Percentiles rank a stretch among this genome's conserved stretches.
Evolutionary conservation across 2,797 vertebrate species (phyloP).

Genomic region (Acestrorhynchus altus): DNA sequence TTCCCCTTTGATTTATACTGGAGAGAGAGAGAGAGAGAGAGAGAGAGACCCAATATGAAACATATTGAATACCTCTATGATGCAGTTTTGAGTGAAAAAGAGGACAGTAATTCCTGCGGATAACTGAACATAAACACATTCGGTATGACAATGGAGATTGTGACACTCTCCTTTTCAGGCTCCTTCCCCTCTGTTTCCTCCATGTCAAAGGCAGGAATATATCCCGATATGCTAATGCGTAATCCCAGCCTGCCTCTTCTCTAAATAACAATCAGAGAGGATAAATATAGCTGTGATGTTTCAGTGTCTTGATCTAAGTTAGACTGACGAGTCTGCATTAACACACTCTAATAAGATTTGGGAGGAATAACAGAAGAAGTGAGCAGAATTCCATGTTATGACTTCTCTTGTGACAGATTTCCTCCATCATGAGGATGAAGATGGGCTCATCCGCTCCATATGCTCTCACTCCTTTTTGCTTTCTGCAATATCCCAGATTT

Average conservation of each 20-base stretch:
- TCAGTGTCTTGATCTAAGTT: conserved; percentile 31
- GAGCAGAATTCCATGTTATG: conserved; percentile 40
- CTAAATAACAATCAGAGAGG: conserved; percentile 38
- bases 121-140: neutral
- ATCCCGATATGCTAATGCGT: conserved; percentile 36
- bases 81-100: neutral
- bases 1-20: conserved; percentile 29
- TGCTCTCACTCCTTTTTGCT: neutral
- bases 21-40: conserved; percentile 11
- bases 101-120: neutral
- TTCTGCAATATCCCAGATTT: neutral
- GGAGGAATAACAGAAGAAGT: conserved; percentile 43
- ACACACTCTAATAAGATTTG: conserved; percentile 46
- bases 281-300: conserved; percentile 48
- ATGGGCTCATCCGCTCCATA: conserved; percentile 23
- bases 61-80: neutral
- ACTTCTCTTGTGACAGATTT: conserved; percentile 32
- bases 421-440: conserved; percentile 24
- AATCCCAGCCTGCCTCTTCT: conserved; percentile 10
- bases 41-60: neutral
- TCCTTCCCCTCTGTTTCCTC: neutral
- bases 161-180: neutral
- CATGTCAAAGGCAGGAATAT: conserved; percentile 27
- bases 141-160: neutral
- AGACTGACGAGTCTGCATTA: conserved; percentile 46